phyloP scores from a whole-genome alignment of 1,140 invertebrate genomes.

The Atta texana region DNA sequence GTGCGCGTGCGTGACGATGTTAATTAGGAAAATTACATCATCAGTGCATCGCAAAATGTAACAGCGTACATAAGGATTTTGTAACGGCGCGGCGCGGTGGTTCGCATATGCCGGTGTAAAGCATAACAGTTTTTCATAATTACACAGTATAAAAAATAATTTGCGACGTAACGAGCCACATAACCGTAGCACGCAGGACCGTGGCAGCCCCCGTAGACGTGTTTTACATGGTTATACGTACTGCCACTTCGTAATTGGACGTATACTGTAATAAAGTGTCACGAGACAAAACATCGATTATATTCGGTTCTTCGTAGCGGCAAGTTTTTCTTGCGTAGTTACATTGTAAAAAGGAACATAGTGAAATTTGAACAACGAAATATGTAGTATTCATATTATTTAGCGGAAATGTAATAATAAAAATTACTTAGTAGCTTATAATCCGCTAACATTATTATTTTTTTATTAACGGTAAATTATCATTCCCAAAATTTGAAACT shows the following conservation, averaged over 20 bases:
- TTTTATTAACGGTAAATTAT: background rate
- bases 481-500: background rate
- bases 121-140: conserved; percentile 62
- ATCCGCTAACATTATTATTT: background rate
- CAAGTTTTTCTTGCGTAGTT: conserved; percentile 16
- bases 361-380: background rate
- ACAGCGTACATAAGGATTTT: conserved; percentile 38
- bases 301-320: background rate
- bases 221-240: conserved; percentile 56
- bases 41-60: conserved; percentile 36
- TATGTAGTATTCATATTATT: background rate
- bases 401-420: background rate
- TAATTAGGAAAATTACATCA: conserved; percentile 55
- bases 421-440: background rate
- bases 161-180: conserved; percentile 51
- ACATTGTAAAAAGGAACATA: background rate
- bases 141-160: conserved; percentile 59
- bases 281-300: conserved; percentile 72
- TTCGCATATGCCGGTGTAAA: conserved; percentile 35
- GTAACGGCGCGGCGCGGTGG: background rate
- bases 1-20: background rate
- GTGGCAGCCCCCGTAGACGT: conserved; percentile 6
- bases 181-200: conserved; percentile 20
- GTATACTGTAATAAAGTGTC: conserved; percentile 70
- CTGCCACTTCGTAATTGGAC: conserved; percentile 48